Percentiles rank a stretch among this genome's conserved stretches.
phyloP scores from a whole-genome alignment of 1,140 invertebrate genomes.

The Drosophila kepulauana region DNA sequence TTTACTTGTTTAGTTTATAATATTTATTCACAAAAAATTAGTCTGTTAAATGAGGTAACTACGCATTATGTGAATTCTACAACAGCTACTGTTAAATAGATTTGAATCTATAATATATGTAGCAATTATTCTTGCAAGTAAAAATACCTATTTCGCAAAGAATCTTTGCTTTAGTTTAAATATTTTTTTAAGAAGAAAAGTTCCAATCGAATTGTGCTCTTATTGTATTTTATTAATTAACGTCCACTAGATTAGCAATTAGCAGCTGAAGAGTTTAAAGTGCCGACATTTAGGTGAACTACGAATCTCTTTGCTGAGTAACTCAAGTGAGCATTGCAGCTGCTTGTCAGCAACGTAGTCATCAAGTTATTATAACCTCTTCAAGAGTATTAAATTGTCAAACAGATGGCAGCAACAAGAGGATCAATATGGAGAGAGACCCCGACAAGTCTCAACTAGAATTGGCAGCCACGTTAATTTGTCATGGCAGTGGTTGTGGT shows the following conservation, averaged over 20 bases:
- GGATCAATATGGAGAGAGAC: slow-evolving; percentile 49
- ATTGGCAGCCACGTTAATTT: slow-evolving; percentile 75
- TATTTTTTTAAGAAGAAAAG: too few species aligned
- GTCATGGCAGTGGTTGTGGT: slow-evolving; percentile 73
- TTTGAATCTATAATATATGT: too few species aligned
- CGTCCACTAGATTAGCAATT: background rate
- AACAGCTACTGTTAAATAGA: too few species aligned
- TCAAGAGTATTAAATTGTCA: slow-evolving; percentile 23
- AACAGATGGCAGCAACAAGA: slow-evolving; percentile 29
- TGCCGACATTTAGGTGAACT: background rate
- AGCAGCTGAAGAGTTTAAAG: background rate
- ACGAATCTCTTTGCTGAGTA: background rate
- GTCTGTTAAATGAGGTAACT: too few species aligned
- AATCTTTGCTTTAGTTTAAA: too few species aligned
- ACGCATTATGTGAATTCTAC: too few species aligned
- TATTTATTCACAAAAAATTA: too few species aligned
- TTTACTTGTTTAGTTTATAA: too few species aligned
- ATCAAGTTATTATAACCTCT: slow-evolving; percentile 12
- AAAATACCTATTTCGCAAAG: too few species aligned
- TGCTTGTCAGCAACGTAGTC: slow-evolving; percentile 2
- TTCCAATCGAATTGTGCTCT: too few species aligned
- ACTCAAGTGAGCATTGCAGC: slow-evolving; percentile 3
- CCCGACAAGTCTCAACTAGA: slow-evolving; percentile 25
- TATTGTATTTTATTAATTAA: too few species aligned
- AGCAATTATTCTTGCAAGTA: too few species aligned